Evolutionary conservation across 2,888 invertebrate genomes (phyloP), one percentile per base, ranked within the genome.

Genomic region (Agapetus fuscipes): DNA sequence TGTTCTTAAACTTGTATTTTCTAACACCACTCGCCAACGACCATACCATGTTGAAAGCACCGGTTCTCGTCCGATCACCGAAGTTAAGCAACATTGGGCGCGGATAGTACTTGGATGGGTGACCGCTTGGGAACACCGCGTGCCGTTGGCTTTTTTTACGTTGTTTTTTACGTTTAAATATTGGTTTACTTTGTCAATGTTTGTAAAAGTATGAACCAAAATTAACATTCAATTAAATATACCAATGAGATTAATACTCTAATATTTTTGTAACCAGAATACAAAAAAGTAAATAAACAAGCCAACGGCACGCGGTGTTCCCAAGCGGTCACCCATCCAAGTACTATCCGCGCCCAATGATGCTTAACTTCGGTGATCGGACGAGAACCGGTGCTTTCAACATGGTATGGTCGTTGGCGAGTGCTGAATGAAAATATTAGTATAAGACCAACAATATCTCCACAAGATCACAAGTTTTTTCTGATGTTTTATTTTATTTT

Each of bases 11-110:
- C n/a, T n/a, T n/a, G n/a, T n/a, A n/a, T n/a, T n/a, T n/a, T n/a
- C n/a, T n/a, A n/a, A n/a, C n/a, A n/a, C n/a, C 28, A 30, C 34
- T 56, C 49, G 57, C 56, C 58, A 60, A 60, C 59, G 60, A 58
- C 57, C 59, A 61, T 60, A 59, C 57, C 55, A 55, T 52, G 55
- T 57, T 60, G 60, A 61, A 60, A 46, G 58, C 54, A 61, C 60
- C 61, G 60, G 62, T 62, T 62, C 61, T 62, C 61, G 61, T 61
- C 61, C 58, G 61, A 61, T 60, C 61, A 61, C 61, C 61, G 61
- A 61, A 62, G 61, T 61, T 58, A 62, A 60, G 61, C 60, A 60
- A 59, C 60, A 55, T 61, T 56, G 60, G 61, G 61, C 60, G 59
- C 51, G 57, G 56, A 58, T 53, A 56, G 58, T 59, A 59, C 56